Conservation (phyloP, 2,797 vertebrate genomes). For the Poecile montanus region DNA sequence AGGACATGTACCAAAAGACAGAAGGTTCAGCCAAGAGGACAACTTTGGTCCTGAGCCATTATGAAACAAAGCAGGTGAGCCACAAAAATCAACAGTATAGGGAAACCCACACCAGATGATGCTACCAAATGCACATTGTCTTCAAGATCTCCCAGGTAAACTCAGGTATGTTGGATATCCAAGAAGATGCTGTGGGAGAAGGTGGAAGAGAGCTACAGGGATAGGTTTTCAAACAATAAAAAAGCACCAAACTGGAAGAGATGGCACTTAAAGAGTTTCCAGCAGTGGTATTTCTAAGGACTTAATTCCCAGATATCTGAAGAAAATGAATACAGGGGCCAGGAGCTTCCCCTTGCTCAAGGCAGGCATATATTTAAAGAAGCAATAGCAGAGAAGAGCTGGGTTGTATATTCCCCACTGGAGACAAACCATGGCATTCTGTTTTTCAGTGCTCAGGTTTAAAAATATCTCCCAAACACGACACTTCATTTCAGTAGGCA, state of each 20-base stretch:
- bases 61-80: not conserved
- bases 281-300: not conserved
- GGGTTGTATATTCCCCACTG: not conserved
- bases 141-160: not conserved
- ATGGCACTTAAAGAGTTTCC: not conserved
- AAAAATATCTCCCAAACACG: not conserved
- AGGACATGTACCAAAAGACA: not conserved
- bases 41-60: not conserved
- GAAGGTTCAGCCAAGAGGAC: not conserved
- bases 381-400: not conserved
- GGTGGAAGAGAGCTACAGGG: not conserved
- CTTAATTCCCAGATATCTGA: not conserved
- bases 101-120: not conserved
- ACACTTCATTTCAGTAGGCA: not conserved
- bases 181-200: not conserved
- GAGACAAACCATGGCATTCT: not conserved
- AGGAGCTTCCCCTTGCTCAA: not conserved
- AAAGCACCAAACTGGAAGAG: not conserved
- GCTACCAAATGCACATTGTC: not conserved
- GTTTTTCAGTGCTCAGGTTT: not conserved
- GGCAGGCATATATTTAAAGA: not conserved
- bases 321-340: not conserved
- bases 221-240: not conserved
- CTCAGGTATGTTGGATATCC: accelerated
- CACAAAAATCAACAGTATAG: accelerated